Percentiles rank a stretch among this genome's conserved stretches.
Evolutionary conservation across 2,888 invertebrate species (phyloP).

Genomic region (Conops quadrifasciatus): DNA sequence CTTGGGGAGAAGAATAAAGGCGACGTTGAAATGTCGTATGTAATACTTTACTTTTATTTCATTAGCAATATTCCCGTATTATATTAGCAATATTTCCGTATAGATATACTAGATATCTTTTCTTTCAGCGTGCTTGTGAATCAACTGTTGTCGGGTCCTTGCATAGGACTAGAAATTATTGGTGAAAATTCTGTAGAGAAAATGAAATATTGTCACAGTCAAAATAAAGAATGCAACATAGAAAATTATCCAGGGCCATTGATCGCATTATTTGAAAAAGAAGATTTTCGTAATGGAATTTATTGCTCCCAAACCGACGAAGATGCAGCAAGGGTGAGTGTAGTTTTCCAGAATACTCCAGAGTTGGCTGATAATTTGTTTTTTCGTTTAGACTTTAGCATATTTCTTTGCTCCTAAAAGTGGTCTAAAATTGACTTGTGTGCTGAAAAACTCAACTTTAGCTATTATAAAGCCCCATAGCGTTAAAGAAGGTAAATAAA

Average conservation of each 20-base stretch:
- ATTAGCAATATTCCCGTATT: neutral
- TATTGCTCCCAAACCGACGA: conserved; percentile 72
- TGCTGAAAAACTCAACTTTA: conserved; percentile 75
- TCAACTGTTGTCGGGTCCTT: conserved; percentile 54
- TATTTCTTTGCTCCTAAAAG: conserved; percentile 71
- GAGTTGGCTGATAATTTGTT: neutral
- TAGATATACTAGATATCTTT: neutral
- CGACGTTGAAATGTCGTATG: conserved; percentile 72
- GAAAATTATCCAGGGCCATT: conserved; percentile 61
- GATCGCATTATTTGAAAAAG: conserved; percentile 74
- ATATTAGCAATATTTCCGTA: neutral
- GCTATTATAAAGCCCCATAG: conserved; percentile 92
- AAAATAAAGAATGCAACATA: conserved; percentile 44
- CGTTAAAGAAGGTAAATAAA: conserved; percentile 72
- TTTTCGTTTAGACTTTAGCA: conserved; percentile 67
- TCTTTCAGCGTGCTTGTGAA: conserved; percentile 54
- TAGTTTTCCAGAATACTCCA: neutral
- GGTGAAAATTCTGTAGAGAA: conserved; percentile 61
- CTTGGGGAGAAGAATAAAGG: conserved; percentile 68
- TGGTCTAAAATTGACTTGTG: conserved; percentile 67
- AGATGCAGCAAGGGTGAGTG: conserved; percentile 49
- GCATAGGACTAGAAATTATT: conserved; percentile 60
- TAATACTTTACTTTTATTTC: conserved; percentile 41
- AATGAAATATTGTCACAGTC: conserved; percentile 51
- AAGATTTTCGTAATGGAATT: conserved; percentile 74